These are phyloP conservation scores for Polyergus mexicanus DNA, from an alignment of 1,140 invertebrate species.

Conservation along the genomic window DNA sequence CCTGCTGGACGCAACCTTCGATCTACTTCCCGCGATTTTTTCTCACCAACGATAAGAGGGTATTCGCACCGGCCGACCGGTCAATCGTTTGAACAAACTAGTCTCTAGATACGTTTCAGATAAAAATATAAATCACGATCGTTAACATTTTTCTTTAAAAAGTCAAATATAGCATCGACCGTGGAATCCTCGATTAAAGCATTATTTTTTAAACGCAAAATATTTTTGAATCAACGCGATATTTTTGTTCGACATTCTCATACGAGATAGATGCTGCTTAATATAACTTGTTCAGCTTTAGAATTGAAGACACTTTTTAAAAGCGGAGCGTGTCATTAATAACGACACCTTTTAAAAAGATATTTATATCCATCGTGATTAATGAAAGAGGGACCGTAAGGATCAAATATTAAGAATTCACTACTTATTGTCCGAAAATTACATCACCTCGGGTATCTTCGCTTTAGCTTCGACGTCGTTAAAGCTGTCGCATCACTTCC, in stretches of 20 bases:
- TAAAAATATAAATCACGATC: constrained; percentile 51
- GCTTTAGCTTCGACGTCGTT: constrained; percentile 51
- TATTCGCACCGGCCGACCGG: constrained; percentile 31
- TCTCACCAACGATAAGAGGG: constrained; percentile 49
- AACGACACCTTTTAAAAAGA: constrained; percentile 30
- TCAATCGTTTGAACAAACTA: constrained; percentile 12
- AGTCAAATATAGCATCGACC: background rate
- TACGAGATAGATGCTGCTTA: background rate
- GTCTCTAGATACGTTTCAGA: constrained; percentile 29
- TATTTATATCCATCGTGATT: constrained; percentile 49
- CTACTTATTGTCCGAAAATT: constrained; percentile 59
- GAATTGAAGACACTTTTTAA: background rate
- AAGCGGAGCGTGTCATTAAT: constrained; percentile 31
- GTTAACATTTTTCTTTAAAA: constrained; percentile 19
- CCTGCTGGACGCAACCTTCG: constrained; percentile 40
- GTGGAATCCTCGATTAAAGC: background rate
- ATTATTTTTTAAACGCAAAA: background rate
- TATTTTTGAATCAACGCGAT: background rate
- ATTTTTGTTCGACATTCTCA: background rate
- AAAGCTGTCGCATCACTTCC: constrained; percentile 56
- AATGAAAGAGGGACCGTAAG: constrained; percentile 33
- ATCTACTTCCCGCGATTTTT: constrained; percentile 45
- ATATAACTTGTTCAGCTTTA: constrained; percentile 21
- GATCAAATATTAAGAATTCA: constrained; percentile 65
- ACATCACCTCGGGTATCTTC: constrained; percentile 50